Percentiles rank a stretch among this genome's conserved stretches.
phyloP scores from a whole-genome alignment of 1,140 invertebrate species.

The Bombus sibiricus region DNA sequence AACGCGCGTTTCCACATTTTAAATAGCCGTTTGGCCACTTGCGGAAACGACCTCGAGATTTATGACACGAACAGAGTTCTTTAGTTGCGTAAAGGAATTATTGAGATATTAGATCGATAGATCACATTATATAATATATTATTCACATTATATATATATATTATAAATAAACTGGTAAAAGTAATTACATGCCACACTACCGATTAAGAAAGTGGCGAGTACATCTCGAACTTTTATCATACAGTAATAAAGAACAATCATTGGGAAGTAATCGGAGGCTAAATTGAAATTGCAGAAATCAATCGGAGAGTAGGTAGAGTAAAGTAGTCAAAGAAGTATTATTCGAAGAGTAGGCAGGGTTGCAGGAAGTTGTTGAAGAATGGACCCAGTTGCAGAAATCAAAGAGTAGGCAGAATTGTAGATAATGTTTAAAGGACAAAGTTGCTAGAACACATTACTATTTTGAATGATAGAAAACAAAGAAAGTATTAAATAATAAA shows the following conservation, averaged over 20 bases:
- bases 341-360: background rate
- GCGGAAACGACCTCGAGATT: slow-evolving; percentile 2
- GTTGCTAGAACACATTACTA: no score
- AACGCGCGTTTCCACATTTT: slow-evolving; percentile 8
- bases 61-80: no score
- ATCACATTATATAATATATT: no score
- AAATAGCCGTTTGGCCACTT: background rate
- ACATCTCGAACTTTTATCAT: background rate
- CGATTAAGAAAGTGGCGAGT: background rate
- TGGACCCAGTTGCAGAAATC: background rate
- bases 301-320: background rate
- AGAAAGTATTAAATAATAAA: background rate
- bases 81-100: no score
- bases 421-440: no score
- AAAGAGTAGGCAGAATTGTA: background rate
- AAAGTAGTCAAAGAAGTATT: background rate
- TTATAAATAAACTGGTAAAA: no score
- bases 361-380: background rate
- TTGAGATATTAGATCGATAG: background rate
- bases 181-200: no score
- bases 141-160: no score
- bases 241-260: no score
- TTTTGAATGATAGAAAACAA: background rate
- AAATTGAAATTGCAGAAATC: background rate
- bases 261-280: background rate